These are phyloP conservation scores for Tenthredo scrophulariae DNA, from an alignment of 2,888 invertebrate species.

Conservation along the genomic window DNA sequence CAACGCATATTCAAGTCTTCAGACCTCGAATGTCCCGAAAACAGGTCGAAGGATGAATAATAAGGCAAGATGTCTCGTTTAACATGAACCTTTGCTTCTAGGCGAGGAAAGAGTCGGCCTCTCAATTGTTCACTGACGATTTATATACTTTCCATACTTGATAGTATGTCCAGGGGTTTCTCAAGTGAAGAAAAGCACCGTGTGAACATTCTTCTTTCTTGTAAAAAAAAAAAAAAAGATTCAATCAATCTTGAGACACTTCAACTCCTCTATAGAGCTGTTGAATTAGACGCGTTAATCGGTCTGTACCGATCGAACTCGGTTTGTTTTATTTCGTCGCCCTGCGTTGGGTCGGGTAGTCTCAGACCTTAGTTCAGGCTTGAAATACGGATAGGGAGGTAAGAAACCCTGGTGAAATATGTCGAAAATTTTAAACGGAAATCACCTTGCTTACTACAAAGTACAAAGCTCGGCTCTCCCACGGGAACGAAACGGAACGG, in stretches of 20 bases:
- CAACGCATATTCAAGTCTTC: no score
- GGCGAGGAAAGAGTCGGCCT: no score
- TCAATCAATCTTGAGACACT: slow-evolving; percentile 22
- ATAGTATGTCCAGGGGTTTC: background rate
- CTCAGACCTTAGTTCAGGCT: background rate
- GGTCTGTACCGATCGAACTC: background rate
- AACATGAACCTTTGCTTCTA: no score
- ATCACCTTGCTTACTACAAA: slow-evolving; percentile 67
- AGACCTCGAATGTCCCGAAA: no score
- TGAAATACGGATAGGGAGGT: background rate
- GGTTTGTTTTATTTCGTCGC: slow-evolving; percentile 14
- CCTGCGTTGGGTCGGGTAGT: background rate
- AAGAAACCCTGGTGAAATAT: slow-evolving; percentile 31
- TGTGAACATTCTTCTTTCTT: background rate
- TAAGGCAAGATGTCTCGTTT: no score
- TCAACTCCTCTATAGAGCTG: background rate
- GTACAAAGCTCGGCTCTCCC: slow-evolving; percentile 59
- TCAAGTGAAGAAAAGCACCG: background rate
- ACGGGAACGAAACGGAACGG: slow-evolving; percentile 12
- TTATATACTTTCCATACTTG: no score
- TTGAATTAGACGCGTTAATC: slow-evolving; percentile 24
- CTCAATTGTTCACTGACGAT: no score
- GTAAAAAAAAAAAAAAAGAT: background rate
- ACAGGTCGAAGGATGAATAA: no score
- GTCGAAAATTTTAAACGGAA: slow-evolving; percentile 71